Evolutionary conservation across 2,113 vertebrate species (phyloP).

Genomic region (Microtus pennsylvanicus): DNA sequence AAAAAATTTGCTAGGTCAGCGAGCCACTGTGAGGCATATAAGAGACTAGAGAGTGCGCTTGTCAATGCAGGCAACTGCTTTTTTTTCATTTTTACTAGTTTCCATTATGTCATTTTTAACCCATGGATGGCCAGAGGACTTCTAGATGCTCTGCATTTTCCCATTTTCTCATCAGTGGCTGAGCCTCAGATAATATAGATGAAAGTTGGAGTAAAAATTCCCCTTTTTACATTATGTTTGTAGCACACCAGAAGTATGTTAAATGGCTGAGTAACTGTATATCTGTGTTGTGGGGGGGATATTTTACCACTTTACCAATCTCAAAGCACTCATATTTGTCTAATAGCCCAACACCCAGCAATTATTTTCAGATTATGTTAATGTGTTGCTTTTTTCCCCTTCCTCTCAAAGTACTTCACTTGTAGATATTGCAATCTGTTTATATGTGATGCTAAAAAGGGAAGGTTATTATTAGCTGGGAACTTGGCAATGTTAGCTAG

Average conservation of each 20-base stretch:
- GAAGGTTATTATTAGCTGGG: conserved; percentile 59
- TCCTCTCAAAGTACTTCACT: conserved; percentile 50
- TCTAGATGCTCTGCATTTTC: not conserved
- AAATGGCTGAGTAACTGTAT: not conserved
- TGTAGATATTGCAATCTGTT: conserved; percentile 71
- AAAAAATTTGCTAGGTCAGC: conserved; percentile 8
- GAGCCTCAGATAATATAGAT: not conserved
- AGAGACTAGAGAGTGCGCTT: not conserved
- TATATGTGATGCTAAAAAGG: conserved; percentile 59
- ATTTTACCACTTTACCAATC: not conserved
- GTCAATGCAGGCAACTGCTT: not conserved
- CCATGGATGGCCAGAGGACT: not conserved
- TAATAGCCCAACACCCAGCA: conserved; percentile 60
- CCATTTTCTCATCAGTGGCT: not conserved
- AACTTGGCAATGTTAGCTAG: conserved; percentile 34
- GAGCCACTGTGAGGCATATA: not conserved
- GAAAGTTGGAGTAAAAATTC: not conserved
- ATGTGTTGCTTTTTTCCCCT: conserved; percentile 22
- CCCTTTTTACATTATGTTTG: not conserved
- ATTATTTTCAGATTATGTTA: conserved; percentile 78
- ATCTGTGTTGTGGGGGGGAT: no score
- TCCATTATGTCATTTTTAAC: not conserved
- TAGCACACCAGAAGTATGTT: not conserved
- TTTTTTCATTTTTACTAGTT: not conserved
- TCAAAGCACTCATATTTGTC: conserved; percentile 64